These are phyloP conservation scores for Encarsia formosa DNA, from an alignment of 2,888 invertebrate species.

Conservation along the genomic window DNA sequence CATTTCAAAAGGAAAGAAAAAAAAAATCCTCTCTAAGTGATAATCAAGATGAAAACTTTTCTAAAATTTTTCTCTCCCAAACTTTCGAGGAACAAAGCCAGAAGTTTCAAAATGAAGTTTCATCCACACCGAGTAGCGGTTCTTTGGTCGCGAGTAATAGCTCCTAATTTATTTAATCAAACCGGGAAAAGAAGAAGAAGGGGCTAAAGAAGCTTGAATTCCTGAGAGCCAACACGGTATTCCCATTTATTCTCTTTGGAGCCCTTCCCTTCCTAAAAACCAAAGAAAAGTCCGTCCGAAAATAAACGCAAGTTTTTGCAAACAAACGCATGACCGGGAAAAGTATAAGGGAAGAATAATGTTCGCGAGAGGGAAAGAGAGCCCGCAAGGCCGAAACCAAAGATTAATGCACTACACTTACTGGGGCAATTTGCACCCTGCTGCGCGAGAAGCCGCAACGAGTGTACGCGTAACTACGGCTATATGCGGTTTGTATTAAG, in stretches of 20 bases:
- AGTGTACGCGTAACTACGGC: conserved; percentile 24
- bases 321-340: conserved; percentile 25
- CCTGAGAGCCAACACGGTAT: conserved; percentile 43
- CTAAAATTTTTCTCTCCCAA: too few relatives aligned
- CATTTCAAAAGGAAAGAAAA: too few relatives aligned
- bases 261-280: too few relatives aligned
- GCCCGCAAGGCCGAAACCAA: conserved; percentile 46
- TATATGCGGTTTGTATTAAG: too few relatives aligned
- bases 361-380: conserved; percentile 5
- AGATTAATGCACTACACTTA: conserved; percentile 53
- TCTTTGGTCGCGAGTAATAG: conserved; percentile 36
- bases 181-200: conserved; percentile 33
- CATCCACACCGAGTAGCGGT: background rate
- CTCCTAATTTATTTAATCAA: conserved; percentile 47
- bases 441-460: background rate
- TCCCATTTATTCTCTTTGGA: conserved; percentile 39
- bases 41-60: too few relatives aligned
- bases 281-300: background rate
- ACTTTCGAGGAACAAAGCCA: conserved; percentile 3
- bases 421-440: conserved; percentile 48
- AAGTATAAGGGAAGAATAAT: background rate
- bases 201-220: conserved; percentile 34
- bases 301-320: background rate
- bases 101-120: background rate
- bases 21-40: too few relatives aligned